Conservation (phyloP, 2,888 invertebrate species). For the Drosophila demipolita region DNA sequence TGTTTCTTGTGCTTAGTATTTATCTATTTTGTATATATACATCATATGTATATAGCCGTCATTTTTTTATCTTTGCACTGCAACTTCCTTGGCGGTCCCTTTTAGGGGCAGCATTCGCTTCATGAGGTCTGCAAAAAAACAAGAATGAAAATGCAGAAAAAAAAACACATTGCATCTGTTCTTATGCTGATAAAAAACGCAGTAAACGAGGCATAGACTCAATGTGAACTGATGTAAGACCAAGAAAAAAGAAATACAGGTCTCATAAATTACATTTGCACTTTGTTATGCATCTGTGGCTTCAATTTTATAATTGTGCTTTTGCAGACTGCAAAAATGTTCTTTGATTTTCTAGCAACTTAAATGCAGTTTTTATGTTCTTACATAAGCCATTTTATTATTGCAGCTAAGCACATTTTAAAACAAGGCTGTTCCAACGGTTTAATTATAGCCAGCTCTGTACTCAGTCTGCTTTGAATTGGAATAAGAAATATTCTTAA, state of each 20-base stretch:
- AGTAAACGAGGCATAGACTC: slow-evolving; percentile 30
- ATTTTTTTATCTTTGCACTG: slow-evolving; percentile 61
- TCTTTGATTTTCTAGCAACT: not conserved
- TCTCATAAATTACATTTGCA: slow-evolving; percentile 33
- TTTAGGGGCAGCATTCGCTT: slow-evolving; percentile 36
- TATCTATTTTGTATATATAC: slow-evolving; percentile 50
- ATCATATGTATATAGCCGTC: slow-evolving; percentile 28
- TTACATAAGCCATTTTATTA: not conserved
- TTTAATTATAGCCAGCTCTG: not conserved
- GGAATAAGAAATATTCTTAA: not conserved
- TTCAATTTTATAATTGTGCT: slow-evolving; percentile 4
- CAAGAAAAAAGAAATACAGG: slow-evolving; percentile 33
- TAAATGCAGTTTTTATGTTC: not conserved
- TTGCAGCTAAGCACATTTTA: not conserved
- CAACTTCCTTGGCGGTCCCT: slow-evolving; percentile 66
- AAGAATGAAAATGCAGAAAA: slow-evolving; percentile 14
- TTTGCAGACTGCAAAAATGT: not conserved
- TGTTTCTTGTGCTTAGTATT: slow-evolving; percentile 6
- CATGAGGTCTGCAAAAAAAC: slow-evolving; percentile 47
- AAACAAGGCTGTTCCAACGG: not conserved
- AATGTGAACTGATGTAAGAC: slow-evolving; percentile 55
- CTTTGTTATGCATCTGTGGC: slow-evolving; percentile 39
- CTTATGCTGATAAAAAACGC: slow-evolving; percentile 16
- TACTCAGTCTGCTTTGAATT: not conserved
- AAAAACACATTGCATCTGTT: slow-evolving; percentile 19